Percentiles rank a stretch among this genome's conserved stretches.
Evolutionary conservation across 2,797 vertebrate genomes (phyloP).

Genomic region (Pipistrellus nathusii): DNA sequence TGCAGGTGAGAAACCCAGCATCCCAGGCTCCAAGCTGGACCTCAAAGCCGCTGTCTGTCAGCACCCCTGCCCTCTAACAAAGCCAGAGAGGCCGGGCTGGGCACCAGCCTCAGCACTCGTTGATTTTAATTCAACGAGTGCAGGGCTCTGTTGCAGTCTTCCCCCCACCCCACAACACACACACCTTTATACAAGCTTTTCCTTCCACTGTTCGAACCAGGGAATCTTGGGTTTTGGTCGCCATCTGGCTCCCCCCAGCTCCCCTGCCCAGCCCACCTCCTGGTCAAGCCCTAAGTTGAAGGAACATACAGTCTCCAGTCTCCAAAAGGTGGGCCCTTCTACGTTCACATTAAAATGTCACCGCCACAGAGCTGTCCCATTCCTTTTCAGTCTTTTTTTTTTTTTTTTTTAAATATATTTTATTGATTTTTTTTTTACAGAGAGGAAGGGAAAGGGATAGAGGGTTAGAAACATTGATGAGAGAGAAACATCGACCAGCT

Average conservation of each 20-base stretch:
- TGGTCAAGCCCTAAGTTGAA: not conserved
- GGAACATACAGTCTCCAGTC: not conserved
- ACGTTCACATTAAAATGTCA: not conserved
- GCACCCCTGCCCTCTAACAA: not conserved
- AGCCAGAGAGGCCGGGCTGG: too few species aligned
- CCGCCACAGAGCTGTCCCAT: rapidly evolving
- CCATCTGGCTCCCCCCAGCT: not conserved
- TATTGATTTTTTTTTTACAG: too few species aligned
- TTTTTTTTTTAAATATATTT: too few species aligned
- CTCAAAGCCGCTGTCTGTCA: not conserved
- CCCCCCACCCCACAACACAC: rapidly evolving
- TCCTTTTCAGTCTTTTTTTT: too few species aligned
- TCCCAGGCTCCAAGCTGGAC: rapidly evolving
- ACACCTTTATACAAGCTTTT: not conserved
- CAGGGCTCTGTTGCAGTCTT: rapidly evolving
- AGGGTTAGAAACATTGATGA: too few species aligned
- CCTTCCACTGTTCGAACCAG: not conserved
- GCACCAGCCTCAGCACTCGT: rapidly evolving
- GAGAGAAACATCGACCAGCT: too few species aligned
- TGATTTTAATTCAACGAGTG: too few species aligned
- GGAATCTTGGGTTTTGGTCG: not conserved
- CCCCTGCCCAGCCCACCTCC: not conserved
- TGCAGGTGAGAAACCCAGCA: constrained; percentile 68
- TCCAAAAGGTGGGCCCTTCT: not conserved
- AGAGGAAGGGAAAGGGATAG: too few species aligned